Evolutionary conservation across 2,113 vertebrate genomes (phyloP).

Genomic region (Scopus umbretta): DNA sequence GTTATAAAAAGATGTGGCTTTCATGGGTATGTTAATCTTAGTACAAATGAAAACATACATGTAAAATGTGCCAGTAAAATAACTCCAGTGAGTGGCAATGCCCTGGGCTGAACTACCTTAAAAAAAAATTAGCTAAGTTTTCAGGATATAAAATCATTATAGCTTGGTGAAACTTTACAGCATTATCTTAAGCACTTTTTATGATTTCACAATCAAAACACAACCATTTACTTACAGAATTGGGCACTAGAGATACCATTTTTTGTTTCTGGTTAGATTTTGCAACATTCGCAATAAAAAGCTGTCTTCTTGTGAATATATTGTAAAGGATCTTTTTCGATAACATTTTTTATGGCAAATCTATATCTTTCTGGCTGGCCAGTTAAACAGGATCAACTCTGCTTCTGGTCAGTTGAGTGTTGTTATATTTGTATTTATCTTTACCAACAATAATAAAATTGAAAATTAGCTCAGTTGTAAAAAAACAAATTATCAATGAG

Average conservation of each 20-base stretch:
- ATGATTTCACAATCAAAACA: not conserved
- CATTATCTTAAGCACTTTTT: not conserved
- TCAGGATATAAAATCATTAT: not conserved
- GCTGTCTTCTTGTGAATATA: not conserved
- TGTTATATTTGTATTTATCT: not conserved
- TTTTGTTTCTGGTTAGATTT: not conserved
- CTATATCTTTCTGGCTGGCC: not conserved
- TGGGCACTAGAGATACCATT: not conserved
- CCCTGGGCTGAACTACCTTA: not conserved
- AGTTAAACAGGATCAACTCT: not conserved
- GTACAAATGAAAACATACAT: not conserved
- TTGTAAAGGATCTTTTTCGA: not conserved
- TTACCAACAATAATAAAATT: not conserved
- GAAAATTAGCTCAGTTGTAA: not conserved
- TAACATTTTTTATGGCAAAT: not conserved
- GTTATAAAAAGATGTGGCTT: not conserved
- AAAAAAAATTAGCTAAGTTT: not conserved
- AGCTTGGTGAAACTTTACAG: not conserved
- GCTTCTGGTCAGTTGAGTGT: not conserved
- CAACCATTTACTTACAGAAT: not conserved
- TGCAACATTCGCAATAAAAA: not conserved
- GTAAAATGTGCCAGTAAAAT: not conserved
- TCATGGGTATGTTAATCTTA: not conserved
- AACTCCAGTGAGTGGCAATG: not conserved
- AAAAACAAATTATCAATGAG: not conserved